Percentiles rank a stretch among this genome's conserved stretches.
Conservation (phyloP, 2,888 invertebrate species). For the Taphrorychus bicolor region DNA sequence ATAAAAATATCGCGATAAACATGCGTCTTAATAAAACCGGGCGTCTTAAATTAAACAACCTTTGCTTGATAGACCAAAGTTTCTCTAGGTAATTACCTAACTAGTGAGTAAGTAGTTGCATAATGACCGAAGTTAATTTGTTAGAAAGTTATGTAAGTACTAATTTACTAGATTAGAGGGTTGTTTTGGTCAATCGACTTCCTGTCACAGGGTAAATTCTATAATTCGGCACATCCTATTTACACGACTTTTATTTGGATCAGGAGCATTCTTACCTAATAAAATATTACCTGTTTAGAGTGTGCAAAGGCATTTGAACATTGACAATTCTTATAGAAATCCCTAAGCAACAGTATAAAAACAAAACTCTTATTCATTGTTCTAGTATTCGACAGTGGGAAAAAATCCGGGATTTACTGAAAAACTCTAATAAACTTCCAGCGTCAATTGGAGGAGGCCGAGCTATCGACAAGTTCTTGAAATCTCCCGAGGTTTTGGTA, state of each 20-base stretch:
- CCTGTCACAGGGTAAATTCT: no score
- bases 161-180: not conserved
- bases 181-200: no score
- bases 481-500: slow-evolving; percentile 43
- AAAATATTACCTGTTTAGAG: no score
- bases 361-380: not conserved
- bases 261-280: no score
- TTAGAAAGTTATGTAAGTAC: not conserved
- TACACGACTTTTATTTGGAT: no score
- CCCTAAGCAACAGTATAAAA: not conserved
- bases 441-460: slow-evolving; percentile 34
- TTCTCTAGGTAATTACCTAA: not conserved
- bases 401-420: slow-evolving; percentile 40
- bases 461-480: slow-evolving; percentile 38
- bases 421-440: not conserved
- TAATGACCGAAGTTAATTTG: not conserved
- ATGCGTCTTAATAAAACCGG: no score
- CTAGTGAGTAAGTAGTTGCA: not conserved
- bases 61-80: not conserved
- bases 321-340: not conserved
- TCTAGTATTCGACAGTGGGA: slow-evolving; percentile 32
- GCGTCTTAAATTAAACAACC: no score
- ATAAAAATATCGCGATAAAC: no score
- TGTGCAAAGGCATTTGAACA: no score
- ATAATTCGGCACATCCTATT: no score